These are phyloP conservation scores for Engystomops pustulosus DNA, from an alignment of 2,113 vertebrate species.

Conservation along the genomic window DNA sequence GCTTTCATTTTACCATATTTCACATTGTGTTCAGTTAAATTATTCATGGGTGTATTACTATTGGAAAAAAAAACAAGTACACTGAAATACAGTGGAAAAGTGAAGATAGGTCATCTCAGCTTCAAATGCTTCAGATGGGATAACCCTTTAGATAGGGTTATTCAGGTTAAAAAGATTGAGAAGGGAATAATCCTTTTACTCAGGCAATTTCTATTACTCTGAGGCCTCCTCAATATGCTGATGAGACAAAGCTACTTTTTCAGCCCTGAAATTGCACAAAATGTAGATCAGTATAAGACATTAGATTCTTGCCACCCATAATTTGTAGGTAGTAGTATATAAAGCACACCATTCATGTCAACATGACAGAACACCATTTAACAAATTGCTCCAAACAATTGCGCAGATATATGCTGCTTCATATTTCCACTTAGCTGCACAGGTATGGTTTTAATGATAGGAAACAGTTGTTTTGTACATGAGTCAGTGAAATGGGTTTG, in stretches of 20 bases:
- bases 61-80: neutral
- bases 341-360: neutral
- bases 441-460: neutral
- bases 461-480: neutral
- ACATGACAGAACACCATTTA: neutral
- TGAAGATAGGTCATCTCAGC: too few species aligned
- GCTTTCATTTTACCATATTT: neutral
- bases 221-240: too few species aligned
- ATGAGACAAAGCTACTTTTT: too few species aligned
- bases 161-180: too few species aligned
- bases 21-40: neutral
- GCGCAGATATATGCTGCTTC: neutral
- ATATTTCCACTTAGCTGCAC: neutral
- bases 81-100: neutral
- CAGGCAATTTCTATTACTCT: too few species aligned
- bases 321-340: neutral
- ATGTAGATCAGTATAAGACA: neutral
- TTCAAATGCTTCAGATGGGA: too few species aligned
- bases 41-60: neutral
- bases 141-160: too few species aligned
- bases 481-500: conserved; percentile 1
- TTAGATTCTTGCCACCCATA: neutral
- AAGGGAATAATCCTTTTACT: too few species aligned
- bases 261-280: too few species aligned
- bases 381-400: neutral